Base-by-base conservation (phyloP, 2,888 invertebrate genomes). In the Theretra japonica region DNA sequence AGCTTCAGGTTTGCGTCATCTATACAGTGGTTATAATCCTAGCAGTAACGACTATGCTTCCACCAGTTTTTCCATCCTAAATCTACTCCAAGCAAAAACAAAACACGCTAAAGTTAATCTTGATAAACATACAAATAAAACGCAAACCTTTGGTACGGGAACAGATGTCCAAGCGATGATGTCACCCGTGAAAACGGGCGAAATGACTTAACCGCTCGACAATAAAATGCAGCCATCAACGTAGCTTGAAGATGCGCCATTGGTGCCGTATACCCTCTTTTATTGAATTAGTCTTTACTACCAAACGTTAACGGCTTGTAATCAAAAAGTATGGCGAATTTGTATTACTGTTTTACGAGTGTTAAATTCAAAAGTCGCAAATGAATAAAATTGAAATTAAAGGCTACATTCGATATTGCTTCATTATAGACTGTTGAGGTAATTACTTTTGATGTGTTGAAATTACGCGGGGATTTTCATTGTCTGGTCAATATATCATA, bases 141-240 rank as follows among this genome's bases (percentile, higher is more conserved):
- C 56, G 23, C 33, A 50, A 65, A 50, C 57, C 53, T 69, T 59
- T 48, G 53, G 70, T 71, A 71, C 53, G 65, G 65, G 70, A 70
- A 73, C 65, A 53, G 48, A 68, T 70, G 72, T 71, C 73, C 73
- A 65, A 72, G 60, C 41, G 72, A 79, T 76, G 80, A 78, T 76
- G 71, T 79, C 79, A 82, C 73, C 80, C 81, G 80, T 83, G 80
- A 79, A 81, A 85, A 83, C 60, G 59, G 60, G 25, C 59, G 77
- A 81, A 82, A 82, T 79, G 81, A 82, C 80, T 86, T 84, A 83
- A 86, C 83, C 82, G 75, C 76, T 73, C 81, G 77, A 85, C 78
- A 83, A 86, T 85, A 86, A 86, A 85, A 80, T 83, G 85, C 86
- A 85, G 81, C 77, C 81, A 82, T 82, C 81, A 83, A 84, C 75